Evolutionary conservation across 1,140 invertebrate genomes (phyloP).

Genomic region (Aphelinus atriplicis): DNA sequence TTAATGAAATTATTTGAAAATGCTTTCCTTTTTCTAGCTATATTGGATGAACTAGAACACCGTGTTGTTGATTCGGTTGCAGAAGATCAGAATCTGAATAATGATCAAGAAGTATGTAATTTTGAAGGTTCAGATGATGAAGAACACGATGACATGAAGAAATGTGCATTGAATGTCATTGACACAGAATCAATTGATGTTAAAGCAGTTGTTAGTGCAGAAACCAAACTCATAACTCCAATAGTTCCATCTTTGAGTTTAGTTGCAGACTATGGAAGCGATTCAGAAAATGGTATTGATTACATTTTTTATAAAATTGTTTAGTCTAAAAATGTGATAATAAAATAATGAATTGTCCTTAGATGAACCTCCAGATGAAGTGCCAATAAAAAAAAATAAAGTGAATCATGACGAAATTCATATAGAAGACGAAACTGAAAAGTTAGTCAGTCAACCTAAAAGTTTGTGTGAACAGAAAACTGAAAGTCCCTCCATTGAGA

Average conservation of each 20-base stretch:
- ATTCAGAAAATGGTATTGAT: slow-evolving; percentile 51
- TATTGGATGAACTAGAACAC: slow-evolving; percentile 2
- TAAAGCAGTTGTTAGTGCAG: slow-evolving; percentile 11
- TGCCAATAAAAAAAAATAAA: slow-evolving; percentile 54
- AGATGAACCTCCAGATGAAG: slow-evolving; percentile 58
- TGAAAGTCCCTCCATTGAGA: not conserved
- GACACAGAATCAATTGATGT: not conserved
- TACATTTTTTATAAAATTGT: slow-evolving; percentile 5
- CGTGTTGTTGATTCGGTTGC: slow-evolving; percentile 50
- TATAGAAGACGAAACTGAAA: too few relatives aligned
- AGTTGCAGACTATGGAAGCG: slow-evolving; percentile 56
- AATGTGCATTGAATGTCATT: too few relatives aligned
- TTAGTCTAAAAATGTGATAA: slow-evolving; percentile 17
- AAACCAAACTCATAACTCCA: slow-evolving; percentile 7
- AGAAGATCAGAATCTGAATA: not conserved
- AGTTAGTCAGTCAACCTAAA: too few relatives aligned
- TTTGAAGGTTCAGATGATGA: slow-evolving; percentile 31
- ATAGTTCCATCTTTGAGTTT: slow-evolving; percentile 43
- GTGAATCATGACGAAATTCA: slow-evolving; percentile 11
- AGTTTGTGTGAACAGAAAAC: too few relatives aligned
- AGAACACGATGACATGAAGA: not conserved
- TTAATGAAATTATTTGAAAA: too few relatives aligned
- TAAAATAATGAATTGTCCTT: slow-evolving; percentile 35
- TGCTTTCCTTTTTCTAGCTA: slow-evolving; percentile 2
- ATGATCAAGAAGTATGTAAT: not conserved